phyloP scores from a whole-genome alignment of 2,888 invertebrate species.

The Leuctra nigra region DNA sequence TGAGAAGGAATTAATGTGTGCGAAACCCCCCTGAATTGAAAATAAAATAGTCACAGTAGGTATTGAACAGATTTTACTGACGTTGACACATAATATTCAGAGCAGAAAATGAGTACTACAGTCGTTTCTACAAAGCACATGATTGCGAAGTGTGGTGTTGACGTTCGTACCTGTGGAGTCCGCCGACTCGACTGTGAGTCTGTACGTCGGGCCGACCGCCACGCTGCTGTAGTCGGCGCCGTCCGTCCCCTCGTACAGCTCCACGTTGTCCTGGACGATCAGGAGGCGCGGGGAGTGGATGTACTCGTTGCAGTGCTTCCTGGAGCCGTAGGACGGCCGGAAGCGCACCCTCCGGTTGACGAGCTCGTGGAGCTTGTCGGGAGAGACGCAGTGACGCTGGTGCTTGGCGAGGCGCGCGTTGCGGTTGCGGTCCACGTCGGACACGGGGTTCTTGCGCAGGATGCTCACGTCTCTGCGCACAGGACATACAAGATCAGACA shows the following conservation, averaged over 20 bases:
- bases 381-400: slow-evolving; percentile 57
- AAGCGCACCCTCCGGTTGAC: slow-evolving; percentile 56
- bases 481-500: too few species aligned
- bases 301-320: slow-evolving; percentile 43
- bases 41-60: too few species aligned
- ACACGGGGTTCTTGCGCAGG: slow-evolving; percentile 26
- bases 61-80: too few species aligned
- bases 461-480: slow-evolving; percentile 4
- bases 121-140: too few species aligned
- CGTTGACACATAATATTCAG: too few species aligned
- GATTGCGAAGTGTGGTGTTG: too few species aligned
- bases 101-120: too few species aligned
- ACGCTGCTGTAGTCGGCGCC: slow-evolving; percentile 51
- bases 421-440: slow-evolving; percentile 44
- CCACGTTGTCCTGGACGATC: slow-evolving; percentile 65
- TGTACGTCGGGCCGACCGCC: slow-evolving; percentile 55
- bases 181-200: slow-evolving; percentile 43
- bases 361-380: slow-evolving; percentile 62
- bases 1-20: too few species aligned
- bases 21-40: too few species aligned
- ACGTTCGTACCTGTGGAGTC: slow-evolving; percentile 35
- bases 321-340: slow-evolving; percentile 35
- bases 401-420: slow-evolving; percentile 49
- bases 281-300: slow-evolving; percentile 58
- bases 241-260: slow-evolving; percentile 58